phyloP scores from a whole-genome alignment of 2,888 invertebrate species.

The Pharmacophagus antenor region DNA sequence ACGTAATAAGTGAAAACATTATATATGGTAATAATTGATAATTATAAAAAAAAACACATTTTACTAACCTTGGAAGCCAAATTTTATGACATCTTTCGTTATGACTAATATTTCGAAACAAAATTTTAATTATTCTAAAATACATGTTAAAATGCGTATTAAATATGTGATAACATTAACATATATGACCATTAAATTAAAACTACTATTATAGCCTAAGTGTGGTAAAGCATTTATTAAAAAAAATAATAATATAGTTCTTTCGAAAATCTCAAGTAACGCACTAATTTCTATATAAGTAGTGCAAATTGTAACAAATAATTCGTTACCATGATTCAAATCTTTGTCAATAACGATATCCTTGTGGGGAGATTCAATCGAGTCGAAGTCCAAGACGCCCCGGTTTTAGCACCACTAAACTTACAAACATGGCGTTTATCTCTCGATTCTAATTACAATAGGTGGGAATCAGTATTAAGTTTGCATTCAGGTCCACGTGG shows the following conservation, averaged over 20 bases:
- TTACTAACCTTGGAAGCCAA: slow-evolving; percentile 53
- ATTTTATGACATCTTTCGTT: slow-evolving; percentile 31
- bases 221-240: slow-evolving; percentile 61
- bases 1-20: slow-evolving; percentile 24
- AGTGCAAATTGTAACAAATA: slow-evolving; percentile 13
- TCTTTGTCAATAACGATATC: slow-evolving; percentile 11
- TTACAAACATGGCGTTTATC: slow-evolving; percentile 34
- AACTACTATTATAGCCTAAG: slow-evolving; percentile 48
- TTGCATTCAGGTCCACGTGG: slow-evolving; percentile 14
- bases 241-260: slow-evolving; percentile 34
- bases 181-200: slow-evolving; percentile 47
- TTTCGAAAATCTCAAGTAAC: slow-evolving; percentile 10
- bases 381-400: slow-evolving; percentile 21
- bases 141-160: slow-evolving; percentile 50
- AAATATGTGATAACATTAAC: slow-evolving; percentile 56
- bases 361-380: slow-evolving; percentile 33
- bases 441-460: slow-evolving; percentile 36
- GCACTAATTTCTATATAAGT: not conserved
- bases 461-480: slow-evolving; percentile 41
- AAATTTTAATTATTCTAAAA: slow-evolving; percentile 46
- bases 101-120: slow-evolving; percentile 30
- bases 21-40: slow-evolving; percentile 12
- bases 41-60: slow-evolving; percentile 31
- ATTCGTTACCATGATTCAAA: not conserved
- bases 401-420: slow-evolving; percentile 45